A percentile compares a stretch with the other conserved stretches of the same genome.
Conservation (phyloP, 2,113 vertebrate genomes). For the Elephas maximus region DNA sequence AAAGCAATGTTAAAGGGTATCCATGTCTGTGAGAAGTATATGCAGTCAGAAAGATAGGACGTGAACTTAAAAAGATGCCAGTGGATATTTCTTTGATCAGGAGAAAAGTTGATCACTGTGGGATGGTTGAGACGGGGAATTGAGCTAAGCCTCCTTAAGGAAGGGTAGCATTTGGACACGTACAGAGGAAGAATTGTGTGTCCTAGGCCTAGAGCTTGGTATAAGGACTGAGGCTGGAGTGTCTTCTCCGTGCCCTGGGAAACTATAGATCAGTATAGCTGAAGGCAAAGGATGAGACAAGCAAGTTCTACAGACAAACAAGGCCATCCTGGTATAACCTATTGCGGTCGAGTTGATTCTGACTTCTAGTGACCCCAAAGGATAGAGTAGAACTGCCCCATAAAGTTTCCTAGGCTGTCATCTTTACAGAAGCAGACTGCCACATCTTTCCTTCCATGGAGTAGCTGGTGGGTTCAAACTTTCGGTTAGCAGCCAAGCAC, state of each 20-base stretch:
- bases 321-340: background rate
- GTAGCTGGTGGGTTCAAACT: no score
- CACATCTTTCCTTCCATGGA: background rate
- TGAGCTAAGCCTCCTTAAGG: background rate
- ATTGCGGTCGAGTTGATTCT: background rate
- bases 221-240: background rate
- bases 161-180: background rate
- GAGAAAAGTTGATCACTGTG: background rate
- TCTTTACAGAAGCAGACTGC: background rate
- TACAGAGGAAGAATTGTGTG: background rate
- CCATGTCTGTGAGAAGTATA: background rate
- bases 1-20: background rate
- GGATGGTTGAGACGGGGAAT: background rate
- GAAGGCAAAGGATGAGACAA: background rate
- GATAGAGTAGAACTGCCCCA: background rate
- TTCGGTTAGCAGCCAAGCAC: background rate
- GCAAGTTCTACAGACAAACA: background rate
- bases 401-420: background rate
- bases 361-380: background rate
- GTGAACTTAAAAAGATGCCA: background rate
- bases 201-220: background rate
- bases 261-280: background rate
- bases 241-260: background rate
- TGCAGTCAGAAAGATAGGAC: background rate
- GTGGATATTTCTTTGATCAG: background rate